Conservation (phyloP, 1,140 invertebrate genomes). For the Schlechtendalia chinensis region DNA sequence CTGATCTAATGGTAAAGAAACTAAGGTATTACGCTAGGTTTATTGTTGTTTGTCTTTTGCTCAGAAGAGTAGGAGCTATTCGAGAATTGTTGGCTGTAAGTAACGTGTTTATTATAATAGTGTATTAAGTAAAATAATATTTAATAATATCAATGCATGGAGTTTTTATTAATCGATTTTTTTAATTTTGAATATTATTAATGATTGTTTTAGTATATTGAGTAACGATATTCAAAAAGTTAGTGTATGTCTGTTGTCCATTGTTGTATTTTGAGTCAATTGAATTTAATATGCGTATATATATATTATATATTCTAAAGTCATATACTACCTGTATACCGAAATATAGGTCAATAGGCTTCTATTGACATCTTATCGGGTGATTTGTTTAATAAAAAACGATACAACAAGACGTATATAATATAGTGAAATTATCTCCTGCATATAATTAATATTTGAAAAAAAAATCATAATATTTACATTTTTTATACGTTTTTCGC, state of each 20-base stretch:
- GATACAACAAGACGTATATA: no score
- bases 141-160: no score
- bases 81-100: conserved; percentile 78
- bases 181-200: background rate
- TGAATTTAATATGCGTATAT: no score
- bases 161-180: no score
- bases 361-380: background rate
- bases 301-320: no score
- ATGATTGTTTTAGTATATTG: background rate
- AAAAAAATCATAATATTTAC: conserved; percentile 5
- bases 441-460: background rate
- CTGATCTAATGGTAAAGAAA: conserved; percentile 97
- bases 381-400: background rate
- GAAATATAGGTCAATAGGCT: background rate
- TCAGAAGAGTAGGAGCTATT: conserved; percentile 93
- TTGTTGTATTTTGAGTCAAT: no score
- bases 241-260: no score
- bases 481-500: background rate
- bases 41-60: conserved; percentile 91
- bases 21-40: conserved; percentile 94
- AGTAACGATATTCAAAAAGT: background rate
- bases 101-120: background rate
- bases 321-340: background rate
- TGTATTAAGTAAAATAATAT: background rate
- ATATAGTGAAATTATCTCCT: no score